phyloP scores from a whole-genome alignment of 2,797 vertebrate species.

The Etheostoma perlongum region DNA sequence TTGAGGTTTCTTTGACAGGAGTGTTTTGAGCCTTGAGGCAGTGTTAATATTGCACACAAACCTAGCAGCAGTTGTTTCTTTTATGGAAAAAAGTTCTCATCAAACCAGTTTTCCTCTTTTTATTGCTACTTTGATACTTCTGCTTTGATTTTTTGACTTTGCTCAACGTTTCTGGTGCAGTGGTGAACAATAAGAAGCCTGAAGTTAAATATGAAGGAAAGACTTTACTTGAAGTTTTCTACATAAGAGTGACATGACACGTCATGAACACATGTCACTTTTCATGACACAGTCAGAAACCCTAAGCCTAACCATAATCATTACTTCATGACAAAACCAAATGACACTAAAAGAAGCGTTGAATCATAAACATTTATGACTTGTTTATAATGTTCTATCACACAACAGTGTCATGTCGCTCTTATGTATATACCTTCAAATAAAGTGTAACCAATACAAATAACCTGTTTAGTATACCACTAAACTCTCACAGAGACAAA shows the following conservation, averaged over 20 bases:
- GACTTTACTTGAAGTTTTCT: too few species aligned
- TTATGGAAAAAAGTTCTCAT: constrained; percentile 35
- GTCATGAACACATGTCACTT: too few species aligned
- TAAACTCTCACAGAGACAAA: background rate
- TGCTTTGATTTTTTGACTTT: constrained; percentile 31
- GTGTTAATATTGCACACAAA: constrained; percentile 68
- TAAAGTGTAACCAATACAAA: too few species aligned
- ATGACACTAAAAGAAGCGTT: too few species aligned
- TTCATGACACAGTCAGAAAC: too few species aligned
- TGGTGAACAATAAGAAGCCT: constrained; percentile 23
- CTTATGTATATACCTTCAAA: too few species aligned
- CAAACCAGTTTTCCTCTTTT: constrained; percentile 33
- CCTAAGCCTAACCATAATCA: too few species aligned
- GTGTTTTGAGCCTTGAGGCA: constrained; percentile 60
- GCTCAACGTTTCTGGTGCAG: background rate
- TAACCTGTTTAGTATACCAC: background rate
- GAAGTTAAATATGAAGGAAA: background rate
- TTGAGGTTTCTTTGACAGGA: constrained; percentile 42
- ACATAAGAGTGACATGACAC: too few species aligned
- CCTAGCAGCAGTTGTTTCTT: constrained; percentile 43
- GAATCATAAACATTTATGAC: too few species aligned
- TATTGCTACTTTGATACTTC: constrained; percentile 31
- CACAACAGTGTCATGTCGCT: too few species aligned
- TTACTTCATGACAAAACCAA: too few species aligned
- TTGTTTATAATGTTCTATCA: too few species aligned